Evolutionary conservation across 2,797 vertebrate genomes (phyloP).

Genomic region (Arremon brunneinucha): DNA sequence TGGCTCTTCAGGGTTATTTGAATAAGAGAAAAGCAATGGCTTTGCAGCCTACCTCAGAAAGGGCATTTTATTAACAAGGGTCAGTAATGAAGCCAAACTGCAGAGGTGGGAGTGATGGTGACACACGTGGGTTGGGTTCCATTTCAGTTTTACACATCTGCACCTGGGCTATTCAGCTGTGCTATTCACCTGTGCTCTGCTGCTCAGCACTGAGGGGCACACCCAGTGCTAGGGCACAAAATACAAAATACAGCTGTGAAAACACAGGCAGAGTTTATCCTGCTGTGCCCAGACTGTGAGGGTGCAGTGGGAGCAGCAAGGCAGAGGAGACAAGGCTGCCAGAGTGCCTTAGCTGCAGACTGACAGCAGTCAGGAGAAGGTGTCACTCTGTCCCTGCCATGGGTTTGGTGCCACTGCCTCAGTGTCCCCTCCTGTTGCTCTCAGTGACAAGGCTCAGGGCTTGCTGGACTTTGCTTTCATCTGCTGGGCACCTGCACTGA

Average conservation of each 20-base stretch:
- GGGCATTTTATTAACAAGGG: background rate
- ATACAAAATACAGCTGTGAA: background rate
- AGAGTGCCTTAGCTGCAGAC: background rate
- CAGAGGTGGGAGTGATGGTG: background rate
- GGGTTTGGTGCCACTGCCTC: background rate
- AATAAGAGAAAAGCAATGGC: background rate
- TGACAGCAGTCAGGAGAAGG: background rate
- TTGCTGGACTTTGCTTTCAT: background rate
- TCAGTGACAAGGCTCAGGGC: background rate
- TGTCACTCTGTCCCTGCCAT: accelerated
- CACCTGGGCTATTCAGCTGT: background rate
- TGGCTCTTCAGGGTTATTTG: background rate
- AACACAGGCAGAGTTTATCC: background rate
- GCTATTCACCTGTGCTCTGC: background rate
- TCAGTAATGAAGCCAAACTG: background rate
- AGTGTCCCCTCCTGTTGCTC: background rate
- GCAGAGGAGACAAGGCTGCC: background rate
- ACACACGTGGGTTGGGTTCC: background rate
- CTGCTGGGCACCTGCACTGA: background rate
- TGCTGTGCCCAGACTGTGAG: background rate
- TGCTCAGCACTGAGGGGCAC: background rate
- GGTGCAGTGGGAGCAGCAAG: background rate
- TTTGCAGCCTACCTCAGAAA: background rate
- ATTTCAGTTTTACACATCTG: background rate
- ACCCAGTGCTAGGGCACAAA: background rate